These are phyloP conservation scores for Zaprionus kolodkinae DNA, from an alignment of 1,140 invertebrate genomes.

Conservation along the genomic window DNA sequence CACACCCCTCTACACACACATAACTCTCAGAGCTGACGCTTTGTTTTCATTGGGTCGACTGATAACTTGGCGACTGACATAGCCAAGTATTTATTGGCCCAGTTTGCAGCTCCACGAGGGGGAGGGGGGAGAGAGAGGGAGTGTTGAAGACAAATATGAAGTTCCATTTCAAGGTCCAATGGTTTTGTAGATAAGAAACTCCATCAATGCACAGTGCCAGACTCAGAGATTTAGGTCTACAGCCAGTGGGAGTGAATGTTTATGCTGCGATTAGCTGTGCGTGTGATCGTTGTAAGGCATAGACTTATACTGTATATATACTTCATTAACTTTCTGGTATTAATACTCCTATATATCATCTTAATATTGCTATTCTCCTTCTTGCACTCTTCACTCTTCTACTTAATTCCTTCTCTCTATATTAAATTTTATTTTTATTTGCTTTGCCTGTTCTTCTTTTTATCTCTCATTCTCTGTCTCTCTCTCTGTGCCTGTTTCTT, in stretches of 20 bases:
- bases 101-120: neutral
- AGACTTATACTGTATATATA: too few relatives aligned
- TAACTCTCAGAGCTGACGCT: neutral
- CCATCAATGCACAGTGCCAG: neutral
- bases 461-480: too few relatives aligned
- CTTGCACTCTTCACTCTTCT: too few relatives aligned
- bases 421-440: too few relatives aligned
- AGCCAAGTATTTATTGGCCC: constrained; percentile 11
- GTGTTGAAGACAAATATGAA: neutral
- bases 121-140: too few relatives aligned
- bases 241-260: neutral
- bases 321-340: too few relatives aligned
- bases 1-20: too few relatives aligned
- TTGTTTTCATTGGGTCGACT: constrained; percentile 36
- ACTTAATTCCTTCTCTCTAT: too few relatives aligned
- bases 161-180: constrained; percentile 11
- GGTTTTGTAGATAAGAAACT: neutral
- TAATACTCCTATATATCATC: too few relatives aligned
- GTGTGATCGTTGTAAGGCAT: neutral
- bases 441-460: too few relatives aligned
- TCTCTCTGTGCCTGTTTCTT: too few relatives aligned
- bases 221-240: neutral
- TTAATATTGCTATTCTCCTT: too few relatives aligned
- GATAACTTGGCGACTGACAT: constrained; percentile 45
- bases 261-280: neutral